Conservation (phyloP, 2,113 vertebrate genomes). For the Rhinoderma darwinii region DNA sequence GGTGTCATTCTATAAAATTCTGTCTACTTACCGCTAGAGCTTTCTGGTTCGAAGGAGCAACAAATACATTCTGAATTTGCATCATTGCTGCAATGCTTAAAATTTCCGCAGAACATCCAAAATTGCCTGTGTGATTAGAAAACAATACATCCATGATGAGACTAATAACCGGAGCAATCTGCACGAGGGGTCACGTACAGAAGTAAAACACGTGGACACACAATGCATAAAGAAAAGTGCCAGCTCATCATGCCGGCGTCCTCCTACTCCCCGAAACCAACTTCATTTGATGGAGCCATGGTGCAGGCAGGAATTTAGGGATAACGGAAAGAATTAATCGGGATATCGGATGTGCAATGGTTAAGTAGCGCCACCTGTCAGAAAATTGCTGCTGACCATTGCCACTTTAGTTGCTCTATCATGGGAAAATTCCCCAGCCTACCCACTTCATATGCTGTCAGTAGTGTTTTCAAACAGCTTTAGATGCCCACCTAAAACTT, state of each 20-base stretch:
- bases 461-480: too few relatives aligned
- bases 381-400: background rate
- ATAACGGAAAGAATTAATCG: background rate
- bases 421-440: background rate
- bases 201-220: too few relatives aligned
- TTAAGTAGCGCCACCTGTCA: too few relatives aligned
- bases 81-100: slow-evolving; percentile 97
- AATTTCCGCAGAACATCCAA: slow-evolving; percentile 96
- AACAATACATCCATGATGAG: background rate
- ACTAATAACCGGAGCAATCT: background rate
- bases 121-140: slow-evolving; percentile 79
- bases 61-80: slow-evolving; percentile 97
- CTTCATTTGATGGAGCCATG: too few relatives aligned
- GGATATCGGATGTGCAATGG: background rate
- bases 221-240: too few relatives aligned
- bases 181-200: background rate
- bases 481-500: slow-evolving; percentile 43
- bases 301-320: too few relatives aligned
- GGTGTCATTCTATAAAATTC: background rate
- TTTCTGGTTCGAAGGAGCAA: slow-evolving; percentile 90
- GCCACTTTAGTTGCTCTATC: background rate
- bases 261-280: too few relatives aligned
- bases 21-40: slow-evolving; percentile 84
- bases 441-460: background rate
- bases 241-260: too few relatives aligned